A percentile compares a stretch with the other conserved stretches of the same genome.
Evolutionary conservation across 1,140 invertebrate species (phyloP).

Genomic region (Drosophila grimshawi): DNA sequence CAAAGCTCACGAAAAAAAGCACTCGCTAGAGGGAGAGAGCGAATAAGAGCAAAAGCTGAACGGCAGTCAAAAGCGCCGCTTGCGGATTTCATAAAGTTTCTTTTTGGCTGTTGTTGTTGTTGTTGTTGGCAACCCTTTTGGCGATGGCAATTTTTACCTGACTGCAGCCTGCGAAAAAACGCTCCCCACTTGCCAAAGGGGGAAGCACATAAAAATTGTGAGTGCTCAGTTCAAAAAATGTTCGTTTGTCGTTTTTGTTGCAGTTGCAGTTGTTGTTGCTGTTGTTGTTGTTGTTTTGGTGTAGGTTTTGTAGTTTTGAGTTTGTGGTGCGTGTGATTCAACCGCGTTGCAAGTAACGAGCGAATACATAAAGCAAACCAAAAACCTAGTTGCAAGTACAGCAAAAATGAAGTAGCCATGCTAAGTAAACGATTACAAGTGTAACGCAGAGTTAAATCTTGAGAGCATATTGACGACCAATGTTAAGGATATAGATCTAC

Average conservation of each 20-base stretch:
- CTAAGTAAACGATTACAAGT: conserved; percentile 7
- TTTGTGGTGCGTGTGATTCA: background rate
- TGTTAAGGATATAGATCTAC: background rate
- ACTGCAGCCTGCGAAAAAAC: conserved; percentile 40
- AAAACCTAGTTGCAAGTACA: conserved; percentile 2
- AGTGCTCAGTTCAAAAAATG: conserved; percentile 27
- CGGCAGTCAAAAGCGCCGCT: conserved; percentile 73
- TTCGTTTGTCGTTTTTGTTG: conserved; percentile 20
- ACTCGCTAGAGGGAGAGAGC: background rate
- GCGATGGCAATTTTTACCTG: conserved; percentile 58
- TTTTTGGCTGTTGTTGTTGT: conserved; percentile 14
- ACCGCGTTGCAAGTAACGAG: conserved; percentile 50
- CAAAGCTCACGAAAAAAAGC: conserved; percentile 45
- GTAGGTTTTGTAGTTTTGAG: conserved; percentile 12
- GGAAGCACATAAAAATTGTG: conserved; percentile 14
- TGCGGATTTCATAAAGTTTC: conserved; percentile 65
- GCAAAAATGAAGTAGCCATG: background rate
- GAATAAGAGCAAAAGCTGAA: conserved; percentile 12
- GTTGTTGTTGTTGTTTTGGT: conserved; percentile 31
- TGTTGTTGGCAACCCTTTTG: conserved; percentile 66
- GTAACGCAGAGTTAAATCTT: background rate
- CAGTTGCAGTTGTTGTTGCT: conserved; percentile 27
- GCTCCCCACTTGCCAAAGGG: conserved; percentile 26
- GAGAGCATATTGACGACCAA: background rate
- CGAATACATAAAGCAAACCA: conserved; percentile 58